phyloP scores from a whole-genome alignment of 2,113 vertebrate species.

The Puma concolor region DNA sequence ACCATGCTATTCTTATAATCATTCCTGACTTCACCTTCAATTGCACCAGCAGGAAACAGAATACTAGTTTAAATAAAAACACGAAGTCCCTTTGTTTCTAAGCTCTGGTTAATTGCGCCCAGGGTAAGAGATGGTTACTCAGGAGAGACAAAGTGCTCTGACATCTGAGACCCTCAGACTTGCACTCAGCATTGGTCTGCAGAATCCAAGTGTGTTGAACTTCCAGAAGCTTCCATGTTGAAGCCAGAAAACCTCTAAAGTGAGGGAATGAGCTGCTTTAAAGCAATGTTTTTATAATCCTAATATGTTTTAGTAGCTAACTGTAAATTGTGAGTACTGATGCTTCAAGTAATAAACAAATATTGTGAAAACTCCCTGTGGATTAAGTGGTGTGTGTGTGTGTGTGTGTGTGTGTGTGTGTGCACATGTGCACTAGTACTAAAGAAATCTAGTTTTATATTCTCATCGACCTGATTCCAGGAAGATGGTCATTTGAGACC shows the following conservation, averaged over 20 bases:
- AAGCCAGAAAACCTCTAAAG: not conserved
- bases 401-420: not conserved
- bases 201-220: not conserved
- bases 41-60: not conserved
- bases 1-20: not conserved
- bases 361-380: not conserved
- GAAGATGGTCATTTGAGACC: not conserved
- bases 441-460: not conserved
- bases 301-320: not conserved
- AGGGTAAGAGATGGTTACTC: not conserved
- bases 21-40: not conserved
- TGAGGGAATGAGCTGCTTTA: not conserved
- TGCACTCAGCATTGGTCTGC: too few species aligned
- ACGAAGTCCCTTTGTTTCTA: not conserved
- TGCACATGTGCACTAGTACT: not conserved
- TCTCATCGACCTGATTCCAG: not conserved
- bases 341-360: not conserved
- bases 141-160: not conserved
- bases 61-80: not conserved
- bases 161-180: fast-evolving
- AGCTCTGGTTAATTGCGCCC: not conserved
- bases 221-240: not conserved
- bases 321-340: not conserved
- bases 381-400: not conserved
- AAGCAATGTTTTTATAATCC: not conserved